These are phyloP conservation scores for Zaprionus ghesquierei DNA, from an alignment of 1,140 invertebrate genomes.

Conservation along the genomic window DNA sequence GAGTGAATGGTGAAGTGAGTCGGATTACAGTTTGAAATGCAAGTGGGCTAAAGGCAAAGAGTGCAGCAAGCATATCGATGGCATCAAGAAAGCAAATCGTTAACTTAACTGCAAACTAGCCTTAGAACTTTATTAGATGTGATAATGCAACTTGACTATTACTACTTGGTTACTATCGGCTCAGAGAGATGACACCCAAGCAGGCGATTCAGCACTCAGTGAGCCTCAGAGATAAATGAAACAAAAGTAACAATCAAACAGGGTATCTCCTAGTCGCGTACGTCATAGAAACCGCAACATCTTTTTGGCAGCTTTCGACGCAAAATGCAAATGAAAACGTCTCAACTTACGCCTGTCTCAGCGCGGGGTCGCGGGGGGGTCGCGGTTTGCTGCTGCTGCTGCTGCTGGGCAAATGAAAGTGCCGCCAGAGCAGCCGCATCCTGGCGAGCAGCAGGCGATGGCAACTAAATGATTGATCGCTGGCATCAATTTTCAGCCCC, in stretches of 20 bases:
- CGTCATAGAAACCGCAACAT: background rate
- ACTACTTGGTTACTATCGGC: too few relatives aligned
- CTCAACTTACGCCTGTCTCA: slow-evolving; percentile 60
- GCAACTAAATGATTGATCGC: slow-evolving; percentile 69
- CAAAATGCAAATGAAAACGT: slow-evolving; percentile 78
- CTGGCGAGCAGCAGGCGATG: slow-evolving; percentile 12
- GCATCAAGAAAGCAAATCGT: too few relatives aligned
- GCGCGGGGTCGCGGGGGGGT: background rate
- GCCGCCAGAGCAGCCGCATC: slow-evolving; percentile 23
- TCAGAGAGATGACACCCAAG: too few relatives aligned
- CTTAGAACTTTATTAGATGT: too few relatives aligned
- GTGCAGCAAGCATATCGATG: background rate
- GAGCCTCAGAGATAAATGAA: background rate
- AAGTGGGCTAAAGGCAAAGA: background rate
- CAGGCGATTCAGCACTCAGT: too few relatives aligned
- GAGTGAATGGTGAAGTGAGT: background rate
- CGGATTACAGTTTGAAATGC: background rate
- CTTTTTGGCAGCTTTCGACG: slow-evolving; percentile 37
- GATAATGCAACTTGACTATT: too few relatives aligned
- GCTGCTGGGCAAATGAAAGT: slow-evolving; percentile 29
- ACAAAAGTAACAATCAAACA: background rate
- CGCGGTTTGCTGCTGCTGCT: background rate
- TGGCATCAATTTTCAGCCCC: slow-evolving; percentile 70
- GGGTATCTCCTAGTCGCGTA: background rate
- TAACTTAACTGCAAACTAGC: too few relatives aligned